Conservation (phyloP, 2,113 vertebrate species). For the Xiphophorus maculatus region DNA sequence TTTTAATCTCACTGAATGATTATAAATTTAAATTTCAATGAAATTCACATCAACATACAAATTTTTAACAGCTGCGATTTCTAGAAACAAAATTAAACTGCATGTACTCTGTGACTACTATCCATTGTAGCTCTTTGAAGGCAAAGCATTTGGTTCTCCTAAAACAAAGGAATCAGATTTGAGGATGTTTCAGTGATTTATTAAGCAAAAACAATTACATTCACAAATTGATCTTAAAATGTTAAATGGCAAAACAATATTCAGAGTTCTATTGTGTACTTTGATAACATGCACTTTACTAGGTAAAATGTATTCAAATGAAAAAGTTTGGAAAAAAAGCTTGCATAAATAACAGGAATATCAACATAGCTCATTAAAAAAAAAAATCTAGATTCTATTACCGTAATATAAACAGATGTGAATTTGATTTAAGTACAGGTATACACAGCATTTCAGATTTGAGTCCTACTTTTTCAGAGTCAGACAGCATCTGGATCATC, state of each 20-base stretch:
- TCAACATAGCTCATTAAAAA: slow-evolving; percentile 45
- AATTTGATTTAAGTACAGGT: slow-evolving; percentile 30
- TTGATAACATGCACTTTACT: slow-evolving; percentile 29
- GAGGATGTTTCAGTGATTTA: slow-evolving; percentile 38
- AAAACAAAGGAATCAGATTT: background rate
- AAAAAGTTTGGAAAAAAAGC: slow-evolving; percentile 24
- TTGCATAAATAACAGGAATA: slow-evolving; percentile 72
- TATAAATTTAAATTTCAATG: too few relatives aligned
- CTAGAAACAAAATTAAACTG: background rate
- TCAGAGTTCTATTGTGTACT: slow-evolving; percentile 8
- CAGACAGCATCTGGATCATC: slow-evolving; percentile 41
- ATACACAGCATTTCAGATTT: slow-evolving; percentile 40
- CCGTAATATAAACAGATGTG: slow-evolving; percentile 9
- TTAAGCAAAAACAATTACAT: slow-evolving; percentile 47
- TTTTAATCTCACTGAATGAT: too few relatives aligned
- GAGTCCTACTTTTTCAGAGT: slow-evolving; percentile 5
- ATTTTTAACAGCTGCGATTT: background rate
- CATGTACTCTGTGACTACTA: background rate
- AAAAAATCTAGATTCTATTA: background rate
- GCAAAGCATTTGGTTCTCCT: background rate
- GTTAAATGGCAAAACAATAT: slow-evolving; percentile 1
- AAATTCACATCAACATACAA: too few relatives aligned
- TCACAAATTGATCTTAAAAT: background rate
- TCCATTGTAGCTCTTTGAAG: background rate
- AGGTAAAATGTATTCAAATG: slow-evolving; percentile 26